A percentile compares a stretch with the other conserved stretches of the same genome.
Conservation (phyloP, 2,888 invertebrate genomes). For the Noctua fimbriata region DNA sequence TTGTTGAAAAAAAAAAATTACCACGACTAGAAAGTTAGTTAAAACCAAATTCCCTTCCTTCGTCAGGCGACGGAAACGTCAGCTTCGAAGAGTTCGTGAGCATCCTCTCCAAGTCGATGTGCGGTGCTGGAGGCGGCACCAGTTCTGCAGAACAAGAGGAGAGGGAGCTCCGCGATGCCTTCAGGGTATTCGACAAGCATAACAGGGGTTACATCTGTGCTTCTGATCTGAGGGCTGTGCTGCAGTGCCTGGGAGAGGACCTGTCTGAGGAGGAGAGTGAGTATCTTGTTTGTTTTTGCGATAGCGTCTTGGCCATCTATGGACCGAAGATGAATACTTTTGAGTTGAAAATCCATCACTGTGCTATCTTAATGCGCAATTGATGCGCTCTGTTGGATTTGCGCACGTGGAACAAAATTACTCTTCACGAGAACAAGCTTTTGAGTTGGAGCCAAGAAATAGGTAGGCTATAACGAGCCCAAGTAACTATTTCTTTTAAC, state of each 20-base stretch:
- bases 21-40: not conserved
- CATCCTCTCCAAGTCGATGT: slow-evolving; percentile 94
- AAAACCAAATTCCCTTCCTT: not conserved
- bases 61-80: slow-evolving; percentile 95
- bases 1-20: not conserved
- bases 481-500: not conserved
- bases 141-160: slow-evolving; percentile 95
- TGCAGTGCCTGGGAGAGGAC: slow-evolving; percentile 97
- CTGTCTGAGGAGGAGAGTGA: slow-evolving; percentile 97
- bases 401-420: not conserved
- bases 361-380: not conserved
- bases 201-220: slow-evolving; percentile 98
- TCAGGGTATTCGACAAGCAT: slow-evolving; percentile 97
- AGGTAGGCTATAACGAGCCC: not conserved
- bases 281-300: slow-evolving; percentile 71
- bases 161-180: slow-evolving; percentile 95
- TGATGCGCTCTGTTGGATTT: not conserved
- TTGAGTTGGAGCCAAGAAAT: not conserved
- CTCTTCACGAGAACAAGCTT: not conserved
- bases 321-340: not conserved
- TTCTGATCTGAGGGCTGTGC: slow-evolving; percentile 95
- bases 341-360: not conserved
- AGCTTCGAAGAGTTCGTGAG: slow-evolving; percentile 97
- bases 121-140: slow-evolving; percentile 91
- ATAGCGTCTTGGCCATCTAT: not conserved